A percentile compares a stretch with the other conserved stretches of the same genome.
Conservation (phyloP, 2,113 vertebrate genomes). For the Dendrocopos noguchii region DNA sequence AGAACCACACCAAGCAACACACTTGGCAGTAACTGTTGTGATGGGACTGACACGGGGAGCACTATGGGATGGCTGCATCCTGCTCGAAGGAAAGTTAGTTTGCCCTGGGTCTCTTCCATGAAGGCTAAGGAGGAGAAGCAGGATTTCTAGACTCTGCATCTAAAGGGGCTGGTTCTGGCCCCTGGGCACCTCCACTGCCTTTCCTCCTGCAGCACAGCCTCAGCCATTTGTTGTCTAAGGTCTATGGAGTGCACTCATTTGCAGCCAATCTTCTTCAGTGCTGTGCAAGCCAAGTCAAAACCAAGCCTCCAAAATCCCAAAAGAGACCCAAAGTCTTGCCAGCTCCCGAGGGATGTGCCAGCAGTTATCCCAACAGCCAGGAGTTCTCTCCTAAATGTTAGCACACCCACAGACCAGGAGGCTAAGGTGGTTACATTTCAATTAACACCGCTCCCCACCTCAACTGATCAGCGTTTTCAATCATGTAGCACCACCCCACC, state of each 20-base stretch:
- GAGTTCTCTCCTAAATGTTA: not conserved
- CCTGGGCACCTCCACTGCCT: rapidly evolving
- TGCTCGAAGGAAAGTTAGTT: not conserved
- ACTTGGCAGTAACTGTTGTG: not conserved
- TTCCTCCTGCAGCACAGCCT: not conserved
- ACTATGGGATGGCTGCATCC: not conserved
- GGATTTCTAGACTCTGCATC: not conserved
- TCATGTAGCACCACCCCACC: not conserved
- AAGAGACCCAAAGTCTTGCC: not conserved
- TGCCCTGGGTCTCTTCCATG: not conserved
- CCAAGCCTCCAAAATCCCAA: not conserved
- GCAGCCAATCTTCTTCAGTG: not conserved
- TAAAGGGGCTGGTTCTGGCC: not conserved
- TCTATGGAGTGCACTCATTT: not conserved
- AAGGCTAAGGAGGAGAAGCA: not conserved
- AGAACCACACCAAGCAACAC: not conserved
- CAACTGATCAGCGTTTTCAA: not conserved
- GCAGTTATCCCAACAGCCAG: not conserved
- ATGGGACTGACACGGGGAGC: not conserved
- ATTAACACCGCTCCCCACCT: not conserved
- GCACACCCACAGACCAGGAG: not conserved
- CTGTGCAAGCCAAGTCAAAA: conserved; percentile 32
- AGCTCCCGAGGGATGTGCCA: not conserved
- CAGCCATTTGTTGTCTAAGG: not conserved
- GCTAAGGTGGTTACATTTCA: not conserved